Evolutionary conservation across 2,888 invertebrate species (phyloP).

Genomic region (Mamestra brassicae): DNA sequence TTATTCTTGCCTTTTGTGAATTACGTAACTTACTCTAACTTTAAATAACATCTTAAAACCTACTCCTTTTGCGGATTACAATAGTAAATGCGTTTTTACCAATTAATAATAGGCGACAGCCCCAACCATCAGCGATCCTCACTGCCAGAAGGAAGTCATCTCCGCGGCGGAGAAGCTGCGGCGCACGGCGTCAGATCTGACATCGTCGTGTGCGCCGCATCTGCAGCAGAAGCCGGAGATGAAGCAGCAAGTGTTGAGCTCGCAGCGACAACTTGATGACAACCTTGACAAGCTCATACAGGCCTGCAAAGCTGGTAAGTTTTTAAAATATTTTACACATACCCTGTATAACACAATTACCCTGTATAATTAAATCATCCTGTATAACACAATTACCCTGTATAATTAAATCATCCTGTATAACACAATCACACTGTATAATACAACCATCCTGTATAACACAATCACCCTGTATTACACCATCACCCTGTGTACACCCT

Average conservation of each 20-base stretch:
- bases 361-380: not conserved
- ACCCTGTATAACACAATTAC: not conserved
- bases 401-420: not conserved
- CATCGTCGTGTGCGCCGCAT: slow-evolving; percentile 56
- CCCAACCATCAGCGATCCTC: slow-evolving; percentile 63
- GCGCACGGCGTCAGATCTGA: slow-evolving; percentile 60
- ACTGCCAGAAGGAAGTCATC: slow-evolving; percentile 66
- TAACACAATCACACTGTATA: not conserved
- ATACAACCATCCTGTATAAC: not conserved
- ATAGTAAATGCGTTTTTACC: too few relatives aligned
- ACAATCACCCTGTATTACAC: too few relatives aligned
- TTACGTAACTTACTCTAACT: too few relatives aligned
- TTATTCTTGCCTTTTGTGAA: not conserved
- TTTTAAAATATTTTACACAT: too few relatives aligned
- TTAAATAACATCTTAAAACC: too few relatives aligned
- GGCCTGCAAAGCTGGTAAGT: slow-evolving; percentile 47
- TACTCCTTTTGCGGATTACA: too few relatives aligned
- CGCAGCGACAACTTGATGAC: slow-evolving; percentile 50
- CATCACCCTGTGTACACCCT: not conserved
- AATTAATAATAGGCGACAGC: slow-evolving; percentile 68
- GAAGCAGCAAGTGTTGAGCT: slow-evolving; percentile 23
- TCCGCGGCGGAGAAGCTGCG: slow-evolving; percentile 65
- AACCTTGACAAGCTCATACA: slow-evolving; percentile 62
- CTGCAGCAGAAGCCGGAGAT: slow-evolving; percentile 32
- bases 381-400: not conserved